These are phyloP conservation scores for Andrena camellia DNA, from an alignment of 2,888 invertebrate species.

Conservation along the genomic window DNA sequence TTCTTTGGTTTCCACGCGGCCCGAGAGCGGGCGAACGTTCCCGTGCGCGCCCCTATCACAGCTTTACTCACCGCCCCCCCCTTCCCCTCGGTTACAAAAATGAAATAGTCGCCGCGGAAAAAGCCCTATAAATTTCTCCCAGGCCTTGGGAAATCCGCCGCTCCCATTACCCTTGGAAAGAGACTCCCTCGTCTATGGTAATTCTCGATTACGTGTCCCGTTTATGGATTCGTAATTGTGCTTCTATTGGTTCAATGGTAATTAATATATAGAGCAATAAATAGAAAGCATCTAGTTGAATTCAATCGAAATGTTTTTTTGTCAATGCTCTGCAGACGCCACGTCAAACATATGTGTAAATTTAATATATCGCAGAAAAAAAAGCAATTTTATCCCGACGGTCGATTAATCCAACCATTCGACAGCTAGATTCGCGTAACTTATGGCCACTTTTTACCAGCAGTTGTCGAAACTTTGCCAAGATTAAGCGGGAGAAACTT, in stretches of 20 bases:
- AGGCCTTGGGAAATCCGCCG: slow-evolving; percentile 27
- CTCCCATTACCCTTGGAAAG: neutral
- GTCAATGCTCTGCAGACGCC: slow-evolving; percentile 8
- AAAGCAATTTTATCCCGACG: slow-evolving; percentile 40
- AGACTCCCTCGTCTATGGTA: neutral
- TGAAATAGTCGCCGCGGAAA: slow-evolving; percentile 55
- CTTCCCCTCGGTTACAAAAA: slow-evolving; percentile 40
- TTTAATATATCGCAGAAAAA: slow-evolving; percentile 23
- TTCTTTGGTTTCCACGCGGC: slow-evolving; percentile 21
- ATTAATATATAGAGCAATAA: neutral
- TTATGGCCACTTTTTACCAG: slow-evolving; percentile 29
- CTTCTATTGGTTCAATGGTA: neutral
- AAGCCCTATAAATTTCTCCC: slow-evolving; percentile 17
- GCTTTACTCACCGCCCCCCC: slow-evolving; percentile 15
- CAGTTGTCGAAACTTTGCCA: slow-evolving; percentile 39
- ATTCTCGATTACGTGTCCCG: slow-evolving; percentile 9
- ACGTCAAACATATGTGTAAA: slow-evolving; percentile 8
- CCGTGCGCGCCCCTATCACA: slow-evolving; percentile 33
- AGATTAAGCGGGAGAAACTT: slow-evolving; percentile 51
- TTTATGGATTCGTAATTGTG: neutral
- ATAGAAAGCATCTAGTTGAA: slow-evolving; percentile 1
- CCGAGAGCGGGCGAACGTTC: slow-evolving; percentile 1
- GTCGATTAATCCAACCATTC: slow-evolving; percentile 44
- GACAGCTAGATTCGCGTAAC: neutral
- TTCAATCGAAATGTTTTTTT: neutral